Evolutionary conservation across 2,888 invertebrate species (phyloP).

Genomic region (Sthenelais limicola): DNA sequence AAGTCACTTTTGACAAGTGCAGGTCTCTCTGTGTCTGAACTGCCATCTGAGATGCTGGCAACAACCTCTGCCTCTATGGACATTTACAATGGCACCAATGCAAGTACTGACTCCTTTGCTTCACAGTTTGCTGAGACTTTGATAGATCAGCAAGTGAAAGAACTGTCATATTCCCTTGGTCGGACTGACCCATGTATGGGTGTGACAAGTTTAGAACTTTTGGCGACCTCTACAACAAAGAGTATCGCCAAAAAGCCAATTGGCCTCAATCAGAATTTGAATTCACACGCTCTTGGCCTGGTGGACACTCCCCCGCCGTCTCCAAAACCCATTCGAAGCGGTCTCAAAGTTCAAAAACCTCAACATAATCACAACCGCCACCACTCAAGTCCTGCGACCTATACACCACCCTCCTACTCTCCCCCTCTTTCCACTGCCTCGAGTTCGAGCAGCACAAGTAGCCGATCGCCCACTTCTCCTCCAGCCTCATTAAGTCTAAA

Average conservation of each 20-base stretch:
- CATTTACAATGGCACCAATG: constrained; percentile 13
- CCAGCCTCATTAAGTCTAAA: background rate
- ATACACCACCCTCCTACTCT: constrained; percentile 9
- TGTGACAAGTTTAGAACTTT: constrained; percentile 1
- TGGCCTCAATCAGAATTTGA: constrained; percentile 12
- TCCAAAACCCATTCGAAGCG: background rate
- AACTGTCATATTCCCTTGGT: background rate
- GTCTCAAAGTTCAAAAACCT: no score
- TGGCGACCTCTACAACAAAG: constrained; percentile 7
- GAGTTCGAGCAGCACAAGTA: background rate
- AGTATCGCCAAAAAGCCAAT: background rate
- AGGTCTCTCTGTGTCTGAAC: background rate
- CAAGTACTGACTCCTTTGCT: constrained; percentile 28
- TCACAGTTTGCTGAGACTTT: constrained; percentile 30
- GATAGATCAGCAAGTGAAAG: constrained; percentile 20
- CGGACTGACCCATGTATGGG: constrained; percentile 18
- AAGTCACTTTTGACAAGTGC: background rate
- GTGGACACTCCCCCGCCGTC: constrained; percentile 27
- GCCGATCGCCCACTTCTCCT: background rate
- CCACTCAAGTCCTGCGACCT: background rate
- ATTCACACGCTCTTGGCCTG: constrained; percentile 5
- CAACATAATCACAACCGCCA: background rate
- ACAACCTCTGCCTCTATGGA: background rate
- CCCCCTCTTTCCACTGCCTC: background rate
- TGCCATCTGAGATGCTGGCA: constrained; percentile 5